Evolutionary conservation across 2,797 vertebrate genomes (phyloP).

Genomic region (Gobionotothen gibberifrons): DNA sequence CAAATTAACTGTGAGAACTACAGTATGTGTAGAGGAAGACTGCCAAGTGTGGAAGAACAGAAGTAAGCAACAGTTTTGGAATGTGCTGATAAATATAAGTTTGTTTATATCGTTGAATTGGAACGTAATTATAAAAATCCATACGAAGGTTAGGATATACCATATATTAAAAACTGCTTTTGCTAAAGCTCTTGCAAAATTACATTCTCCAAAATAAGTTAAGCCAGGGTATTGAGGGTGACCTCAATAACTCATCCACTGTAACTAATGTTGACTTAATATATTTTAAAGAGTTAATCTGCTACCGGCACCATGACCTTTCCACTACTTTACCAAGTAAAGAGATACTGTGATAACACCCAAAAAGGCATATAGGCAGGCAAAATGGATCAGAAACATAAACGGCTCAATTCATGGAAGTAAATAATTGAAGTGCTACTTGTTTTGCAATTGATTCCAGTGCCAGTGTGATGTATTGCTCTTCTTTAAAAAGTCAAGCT

Average conservation of each 20-base stretch:
- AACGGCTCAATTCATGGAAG: constrained; percentile 44
- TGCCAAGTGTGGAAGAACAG: background rate
- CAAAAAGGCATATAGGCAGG: constrained; percentile 7
- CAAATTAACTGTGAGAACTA: background rate
- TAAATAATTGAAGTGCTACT: constrained; percentile 51
- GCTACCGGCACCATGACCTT: constrained; percentile 21
- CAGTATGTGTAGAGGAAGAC: background rate
- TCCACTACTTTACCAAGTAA: background rate
- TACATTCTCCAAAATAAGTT: background rate
- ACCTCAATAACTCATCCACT: constrained; percentile 21
- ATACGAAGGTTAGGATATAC: background rate
- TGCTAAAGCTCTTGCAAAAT: background rate
- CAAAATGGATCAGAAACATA: constrained; percentile 29
- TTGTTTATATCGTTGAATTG: background rate
- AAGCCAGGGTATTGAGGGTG: background rate
- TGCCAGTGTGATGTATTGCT: constrained; percentile 56
- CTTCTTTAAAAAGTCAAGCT: constrained; percentile 62
- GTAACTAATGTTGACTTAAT: constrained; percentile 16
- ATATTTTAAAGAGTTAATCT: constrained; percentile 7
- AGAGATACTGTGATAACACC: constrained; percentile 11
- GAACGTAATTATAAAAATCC: background rate
- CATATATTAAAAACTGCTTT: background rate
- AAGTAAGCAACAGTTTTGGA: background rate
- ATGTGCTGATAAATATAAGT: background rate
- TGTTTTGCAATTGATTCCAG: constrained; percentile 57